Percentiles rank a stretch among this genome's conserved stretches.
Conservation (phyloP, 2,797 vertebrate species). For the Spinibarbus caldwelli region DNA sequence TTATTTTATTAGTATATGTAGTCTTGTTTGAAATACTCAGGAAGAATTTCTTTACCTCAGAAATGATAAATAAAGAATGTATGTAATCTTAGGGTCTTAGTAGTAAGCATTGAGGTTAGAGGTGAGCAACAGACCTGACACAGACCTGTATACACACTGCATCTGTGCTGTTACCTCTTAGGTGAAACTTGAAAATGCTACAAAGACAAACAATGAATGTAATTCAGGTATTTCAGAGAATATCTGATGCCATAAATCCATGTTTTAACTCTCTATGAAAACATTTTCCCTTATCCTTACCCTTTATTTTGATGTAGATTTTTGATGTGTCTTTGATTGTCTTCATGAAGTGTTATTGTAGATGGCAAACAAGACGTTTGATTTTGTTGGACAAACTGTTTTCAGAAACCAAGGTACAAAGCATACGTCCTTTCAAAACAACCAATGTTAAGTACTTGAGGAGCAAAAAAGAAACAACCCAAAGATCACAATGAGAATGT, state of each 20-base stretch:
- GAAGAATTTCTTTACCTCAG: constrained; percentile 88
- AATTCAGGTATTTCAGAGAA: constrained; percentile 91
- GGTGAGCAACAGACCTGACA: constrained; percentile 71
- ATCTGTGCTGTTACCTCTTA: constrained; percentile 85
- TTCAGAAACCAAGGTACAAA: constrained; percentile 37
- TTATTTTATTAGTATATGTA: constrained; percentile 76
- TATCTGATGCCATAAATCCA: constrained; percentile 88
- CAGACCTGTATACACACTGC: constrained; percentile 76
- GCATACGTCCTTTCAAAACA: constrained; percentile 21
- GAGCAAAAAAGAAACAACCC: constrained; percentile 44
- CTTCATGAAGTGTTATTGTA: constrained; percentile 78
- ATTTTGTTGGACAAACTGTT: constrained; percentile 85
- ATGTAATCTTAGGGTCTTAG: constrained; percentile 85
- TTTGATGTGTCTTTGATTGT: constrained; percentile 82
- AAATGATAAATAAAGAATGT: constrained; percentile 86
- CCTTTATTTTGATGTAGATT: constrained; percentile 80
- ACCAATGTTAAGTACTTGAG: not conserved
- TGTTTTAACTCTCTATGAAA: constrained; percentile 83
- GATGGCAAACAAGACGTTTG: constrained; percentile 70
- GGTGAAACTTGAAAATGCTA: constrained; percentile 92
- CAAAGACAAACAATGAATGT: constrained; percentile 96
- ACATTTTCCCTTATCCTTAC: constrained; percentile 77
- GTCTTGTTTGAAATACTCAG: constrained; percentile 87
- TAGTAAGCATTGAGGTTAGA: constrained; percentile 70
- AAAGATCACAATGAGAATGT: constrained; percentile 55